Conservation (phyloP, 2,888 invertebrate species). For the Sarcophaga caerulescens region DNA sequence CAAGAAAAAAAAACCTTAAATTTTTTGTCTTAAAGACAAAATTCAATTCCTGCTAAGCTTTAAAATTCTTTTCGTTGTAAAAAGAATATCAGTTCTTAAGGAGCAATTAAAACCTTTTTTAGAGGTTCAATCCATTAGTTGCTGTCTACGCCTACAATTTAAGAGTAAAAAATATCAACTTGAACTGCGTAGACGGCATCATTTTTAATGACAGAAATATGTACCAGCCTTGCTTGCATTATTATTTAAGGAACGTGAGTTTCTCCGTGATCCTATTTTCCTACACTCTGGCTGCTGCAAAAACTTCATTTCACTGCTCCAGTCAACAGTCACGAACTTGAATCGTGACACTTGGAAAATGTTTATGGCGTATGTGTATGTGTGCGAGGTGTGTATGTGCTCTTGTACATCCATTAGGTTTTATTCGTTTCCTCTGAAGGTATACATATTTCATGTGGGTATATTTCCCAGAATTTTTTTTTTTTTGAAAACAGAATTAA, state of each 20-base stretch:
- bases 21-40: too few relatives aligned
- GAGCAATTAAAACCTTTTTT: not conserved
- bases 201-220: too few relatives aligned
- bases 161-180: not conserved
- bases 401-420: too few relatives aligned
- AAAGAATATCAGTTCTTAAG: too few relatives aligned
- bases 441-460: too few relatives aligned
- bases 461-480: too few relatives aligned
- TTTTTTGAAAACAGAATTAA: too few relatives aligned
- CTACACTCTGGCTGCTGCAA: not conserved
- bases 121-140: conserved; percentile 40
- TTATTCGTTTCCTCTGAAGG: too few relatives aligned
- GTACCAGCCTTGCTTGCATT: not conserved
- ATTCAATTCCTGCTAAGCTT: too few relatives aligned
- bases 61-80: too few relatives aligned
- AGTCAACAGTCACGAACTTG: conserved; percentile 42
- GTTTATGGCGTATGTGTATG: not conserved
- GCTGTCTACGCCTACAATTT: conserved; percentile 10
- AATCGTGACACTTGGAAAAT: conserved; percentile 49
- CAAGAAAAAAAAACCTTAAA: too few relatives aligned
- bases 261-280: not conserved
- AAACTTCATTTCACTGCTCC: not conserved
- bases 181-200: not conserved
- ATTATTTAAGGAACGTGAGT: not conserved
- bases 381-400: too few relatives aligned